Percentiles rank a stretch among this genome's conserved stretches.
Conservation (phyloP, 2,113 vertebrate genomes). For the Salvelinus alpinus region DNA sequence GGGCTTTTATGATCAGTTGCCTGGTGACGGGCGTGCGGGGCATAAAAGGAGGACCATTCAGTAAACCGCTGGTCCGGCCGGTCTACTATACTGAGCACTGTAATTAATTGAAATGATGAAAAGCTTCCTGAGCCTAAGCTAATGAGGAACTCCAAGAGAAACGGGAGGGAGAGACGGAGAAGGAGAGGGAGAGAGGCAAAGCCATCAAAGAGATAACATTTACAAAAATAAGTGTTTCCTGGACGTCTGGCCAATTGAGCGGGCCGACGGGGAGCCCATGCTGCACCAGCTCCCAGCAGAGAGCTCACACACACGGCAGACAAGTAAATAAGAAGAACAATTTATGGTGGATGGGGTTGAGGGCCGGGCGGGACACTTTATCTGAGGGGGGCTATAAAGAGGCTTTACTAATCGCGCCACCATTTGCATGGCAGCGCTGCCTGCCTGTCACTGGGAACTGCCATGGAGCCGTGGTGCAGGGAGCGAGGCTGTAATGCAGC, state of each 20-base stretch:
- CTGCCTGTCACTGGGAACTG: too few relatives aligned
- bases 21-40: conserved; percentile 66
- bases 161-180: conserved; percentile 24
- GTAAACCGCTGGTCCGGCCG: conserved; percentile 27
- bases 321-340: conserved; percentile 74
- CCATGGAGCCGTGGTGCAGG: too few relatives aligned
- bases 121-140: conserved; percentile 75
- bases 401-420: conserved; percentile 68
- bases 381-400: conserved; percentile 63
- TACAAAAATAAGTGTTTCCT: conserved; percentile 66
- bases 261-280: conserved; percentile 59
- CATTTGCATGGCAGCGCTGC: conserved; percentile 60
- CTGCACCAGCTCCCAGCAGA: conserved; percentile 63
- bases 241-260: conserved; percentile 56
- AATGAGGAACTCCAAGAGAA: conserved; percentile 66
- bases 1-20: conserved; percentile 71
- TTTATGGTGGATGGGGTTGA: conserved; percentile 61
- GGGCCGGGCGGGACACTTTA: conserved; percentile 49
- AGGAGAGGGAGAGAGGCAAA: conserved; percentile 3
- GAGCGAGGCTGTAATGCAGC: neutral
- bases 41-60: conserved; percentile 44
- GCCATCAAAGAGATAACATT: conserved; percentile 73
- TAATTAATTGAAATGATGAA: conserved; percentile 76
- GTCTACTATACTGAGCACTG: conserved; percentile 62
- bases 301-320: conserved; percentile 69